Conservation (phyloP, 2,113 vertebrate species). For the Podarcis muralis region DNA sequence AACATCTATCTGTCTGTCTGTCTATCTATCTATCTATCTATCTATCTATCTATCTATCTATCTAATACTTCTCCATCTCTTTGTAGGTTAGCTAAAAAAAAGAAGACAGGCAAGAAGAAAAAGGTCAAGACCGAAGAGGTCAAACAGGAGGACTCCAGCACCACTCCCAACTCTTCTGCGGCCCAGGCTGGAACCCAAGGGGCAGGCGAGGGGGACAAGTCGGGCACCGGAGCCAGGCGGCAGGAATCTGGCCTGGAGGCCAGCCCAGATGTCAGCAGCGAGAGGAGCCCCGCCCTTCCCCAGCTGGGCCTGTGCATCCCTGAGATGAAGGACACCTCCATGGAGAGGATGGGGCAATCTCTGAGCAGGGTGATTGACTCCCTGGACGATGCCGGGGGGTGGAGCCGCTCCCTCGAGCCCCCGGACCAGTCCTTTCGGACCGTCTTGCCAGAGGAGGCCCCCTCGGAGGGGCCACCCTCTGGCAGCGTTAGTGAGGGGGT, state of each 20-base stretch:
- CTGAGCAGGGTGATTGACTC: slow-evolving; percentile 87
- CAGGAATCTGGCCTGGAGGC: accelerated
- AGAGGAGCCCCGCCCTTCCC: slow-evolving; percentile 32
- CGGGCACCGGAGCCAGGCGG: slow-evolving; percentile 19
- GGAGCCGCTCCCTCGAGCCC: slow-evolving; percentile 58
- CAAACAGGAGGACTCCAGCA: accelerated
- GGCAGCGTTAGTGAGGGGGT: slow-evolving; percentile 74
- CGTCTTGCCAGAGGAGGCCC: slow-evolving; percentile 77
- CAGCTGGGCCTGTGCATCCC: slow-evolving; percentile 81
- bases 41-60: too few relatives aligned
- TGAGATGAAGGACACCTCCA: slow-evolving; percentile 91
- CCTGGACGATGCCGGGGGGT: slow-evolving; percentile 78
- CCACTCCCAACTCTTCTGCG: accelerated
- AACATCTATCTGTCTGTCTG: too few relatives aligned
- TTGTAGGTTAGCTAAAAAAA: slow-evolving; percentile 88
- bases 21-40: not conserved
- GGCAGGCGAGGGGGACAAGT: not conserved
- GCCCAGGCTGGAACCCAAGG: slow-evolving; percentile 32
- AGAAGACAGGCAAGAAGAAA: slow-evolving; percentile 86
- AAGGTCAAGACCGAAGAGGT: slow-evolving; percentile 75
- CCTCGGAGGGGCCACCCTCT: slow-evolving; percentile 73
- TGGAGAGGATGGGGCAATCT: slow-evolving; percentile 88
- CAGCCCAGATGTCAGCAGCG: not conserved
- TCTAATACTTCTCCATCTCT: not conserved
- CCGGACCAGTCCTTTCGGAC: slow-evolving; percentile 91